These are phyloP conservation scores for Pherbina coryleti DNA, from an alignment of 2,888 invertebrate species.

Conservation along the genomic window DNA sequence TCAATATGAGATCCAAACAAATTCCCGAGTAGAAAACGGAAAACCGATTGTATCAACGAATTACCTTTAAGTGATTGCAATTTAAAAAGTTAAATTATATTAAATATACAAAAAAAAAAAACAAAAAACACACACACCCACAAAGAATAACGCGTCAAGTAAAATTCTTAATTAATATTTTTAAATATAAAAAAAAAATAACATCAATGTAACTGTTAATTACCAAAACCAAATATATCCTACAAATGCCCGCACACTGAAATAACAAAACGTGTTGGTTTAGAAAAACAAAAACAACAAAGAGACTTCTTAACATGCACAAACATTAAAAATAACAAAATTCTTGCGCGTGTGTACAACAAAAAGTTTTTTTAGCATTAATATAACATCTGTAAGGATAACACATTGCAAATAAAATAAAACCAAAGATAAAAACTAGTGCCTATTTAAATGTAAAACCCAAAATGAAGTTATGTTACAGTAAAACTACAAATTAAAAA, in stretches of 20 bases:
- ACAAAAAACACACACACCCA: not conserved
- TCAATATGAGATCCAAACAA: not conserved
- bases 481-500: not conserved
- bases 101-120: not conserved
- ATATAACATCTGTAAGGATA: too few relatives aligned
- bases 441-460: not conserved
- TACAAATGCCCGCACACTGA: not conserved
- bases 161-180: not conserved
- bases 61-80: conserved; percentile 10
- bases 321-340: too few relatives aligned
- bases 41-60: conserved; percentile 13
- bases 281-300: not conserved
- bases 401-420: too few relatives aligned
- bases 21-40: not conserved
- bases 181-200: not conserved
- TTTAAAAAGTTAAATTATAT: conserved; percentile 3
- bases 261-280: not conserved
- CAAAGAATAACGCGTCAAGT: not conserved
- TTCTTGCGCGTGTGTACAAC: too few relatives aligned
- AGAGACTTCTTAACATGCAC: not conserved
- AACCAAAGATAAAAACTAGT: too few relatives aligned
- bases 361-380: too few relatives aligned
- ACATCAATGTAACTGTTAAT: not conserved
- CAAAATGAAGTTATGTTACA: not conserved
- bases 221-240: not conserved